Base-by-base conservation (phyloP, 2,113 vertebrate genomes). In the Hymenochirus boettgeri region DNA sequence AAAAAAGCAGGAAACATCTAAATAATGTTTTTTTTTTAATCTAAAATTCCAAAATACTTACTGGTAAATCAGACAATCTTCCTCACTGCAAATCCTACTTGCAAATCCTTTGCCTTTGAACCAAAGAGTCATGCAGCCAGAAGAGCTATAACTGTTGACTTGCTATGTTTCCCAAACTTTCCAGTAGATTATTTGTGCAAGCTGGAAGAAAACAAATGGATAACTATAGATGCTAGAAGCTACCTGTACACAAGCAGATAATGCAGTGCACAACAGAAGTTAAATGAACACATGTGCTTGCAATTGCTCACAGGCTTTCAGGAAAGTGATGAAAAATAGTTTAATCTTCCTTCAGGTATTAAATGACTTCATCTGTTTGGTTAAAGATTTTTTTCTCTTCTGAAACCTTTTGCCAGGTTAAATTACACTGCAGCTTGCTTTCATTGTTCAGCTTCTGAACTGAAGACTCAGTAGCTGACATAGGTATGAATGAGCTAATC, bases 221-320 rank as follows among this genome's bases (percentile, higher is more conserved):
- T 84, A 86, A 82, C 74, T 80, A 52, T 26, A 65, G 73, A 73
- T 74, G 73, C 76, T 77, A 62, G 62, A 76, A 80, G 65, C 76
- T 72, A 59, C 47, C 64, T 51, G 67, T 78, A 65, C 72, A 79
- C 80, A 75, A 78, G 79, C 9, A 83, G 78, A 80, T 64, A 76
- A 80, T 65, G 75, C 72, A 79, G 42, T 66, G 66, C 58, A 61
- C 70, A 77, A 74, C 57, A 25, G 69, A 75, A 72, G 26, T 70
- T 56, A 81, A 83, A 79, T 78, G 77, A 75, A 76, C 78, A 80
- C 76, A 70, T 69, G 57, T 77, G 56, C 76, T 80, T 70, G 79
- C 79, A 79, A 17, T 76, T 62, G 74, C 55, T 51, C 78, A 61
- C 70, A 78, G 62, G 69, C 70, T 52, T 65, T 57, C 60, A 76